phyloP scores from a whole-genome alignment of 2,797 vertebrate genomes.

The Sebastes jordani region DNA sequence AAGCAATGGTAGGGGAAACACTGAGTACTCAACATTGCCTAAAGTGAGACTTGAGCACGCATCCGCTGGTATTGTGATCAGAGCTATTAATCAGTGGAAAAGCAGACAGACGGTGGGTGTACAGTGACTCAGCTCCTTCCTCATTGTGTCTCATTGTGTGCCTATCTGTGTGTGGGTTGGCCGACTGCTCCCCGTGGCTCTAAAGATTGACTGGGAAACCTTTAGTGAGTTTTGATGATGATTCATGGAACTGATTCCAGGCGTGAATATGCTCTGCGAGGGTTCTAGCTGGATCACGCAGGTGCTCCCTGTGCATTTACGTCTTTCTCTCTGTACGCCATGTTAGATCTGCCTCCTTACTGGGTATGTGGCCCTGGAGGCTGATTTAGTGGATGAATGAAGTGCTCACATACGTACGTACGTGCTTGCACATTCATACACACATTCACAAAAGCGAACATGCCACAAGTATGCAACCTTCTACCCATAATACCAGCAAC shows the following conservation, averaged over 20 bases:
- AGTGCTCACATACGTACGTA: conserved; percentile 77
- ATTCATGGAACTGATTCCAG: conserved; percentile 39
- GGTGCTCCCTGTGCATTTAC: conserved; percentile 24
- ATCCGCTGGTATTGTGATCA: conserved; percentile 31
- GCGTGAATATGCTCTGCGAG: conserved; percentile 3
- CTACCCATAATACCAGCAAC: conserved; percentile 12
- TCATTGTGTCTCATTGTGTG: conserved; percentile 20
- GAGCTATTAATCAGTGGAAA: conserved; percentile 42
- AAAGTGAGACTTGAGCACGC: not conserved
- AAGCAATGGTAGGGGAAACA: not conserved
- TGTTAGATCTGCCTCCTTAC: conserved; percentile 68
- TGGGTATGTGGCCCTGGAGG: conserved; percentile 88
- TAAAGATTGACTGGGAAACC: conserved; percentile 29
- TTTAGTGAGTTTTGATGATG: conserved; percentile 38
- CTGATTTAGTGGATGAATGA: conserved; percentile 91
- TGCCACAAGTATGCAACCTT: conserved; percentile 1
- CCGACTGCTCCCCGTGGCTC: conserved; percentile 17
- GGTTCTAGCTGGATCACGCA: not conserved
- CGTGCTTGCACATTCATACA: not conserved
- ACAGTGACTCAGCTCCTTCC: conserved; percentile 52
- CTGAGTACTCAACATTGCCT: not conserved
- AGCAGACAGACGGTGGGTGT: conserved; percentile 60
- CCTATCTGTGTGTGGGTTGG: conserved; percentile 36
- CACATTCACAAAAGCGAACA: conserved; percentile 3
- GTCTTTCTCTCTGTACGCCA: conserved; percentile 9